Base-by-base conservation (phyloP, 2,888 invertebrate species). In the Lasioglossum pauxillum region DNA sequence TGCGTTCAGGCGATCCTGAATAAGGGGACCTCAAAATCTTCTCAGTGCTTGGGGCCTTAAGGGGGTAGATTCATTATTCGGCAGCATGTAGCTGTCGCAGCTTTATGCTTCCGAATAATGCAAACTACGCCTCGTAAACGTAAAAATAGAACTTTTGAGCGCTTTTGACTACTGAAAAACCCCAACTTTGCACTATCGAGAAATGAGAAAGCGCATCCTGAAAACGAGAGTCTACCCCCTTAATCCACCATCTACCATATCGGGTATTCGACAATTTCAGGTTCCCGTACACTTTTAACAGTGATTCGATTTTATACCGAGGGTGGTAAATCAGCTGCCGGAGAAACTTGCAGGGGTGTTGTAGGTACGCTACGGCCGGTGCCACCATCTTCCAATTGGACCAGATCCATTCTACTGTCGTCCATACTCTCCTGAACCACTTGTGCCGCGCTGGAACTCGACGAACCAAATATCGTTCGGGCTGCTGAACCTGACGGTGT, bases 341-440 rank as follows among this genome's bases (percentile, higher is more conserved):
- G 97, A 75, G 96, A 97, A 83, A 96, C 96, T 95, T 96, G 97
- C 87, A 96, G 95, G 2, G 97, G 97, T 0, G 97, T 97, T 57
- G 96, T 97, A 1, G 97, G 97, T 38, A 97, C 97, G 92, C 97
- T 97, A 75, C 97, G 95, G 8, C 97, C 97, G 53, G 97, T 96
- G 73, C 97, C 96, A 77, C 95, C 93, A 67, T 96, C 96, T 90
- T 96, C 96, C 87, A 96, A 95, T 90, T 96, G 96, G 85, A 97
- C 96, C 57, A 97, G 96, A 95, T 98, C 97, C 94, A 97, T 96
- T 93, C 97, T 96, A 75, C 97, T 97, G 95, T 97, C 97, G 95
- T 97, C 97, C 96, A 97, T 97, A 89, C 96, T 96, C 94, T 97
- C 97, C 75, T 96, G 96, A 31, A 96, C 96, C 35, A 96, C 95